Evolutionary conservation across 2,797 vertebrate genomes (phyloP), one percentile per base, ranked within the genome.

Genomic region (Enteromius paludinosus): DNA sequence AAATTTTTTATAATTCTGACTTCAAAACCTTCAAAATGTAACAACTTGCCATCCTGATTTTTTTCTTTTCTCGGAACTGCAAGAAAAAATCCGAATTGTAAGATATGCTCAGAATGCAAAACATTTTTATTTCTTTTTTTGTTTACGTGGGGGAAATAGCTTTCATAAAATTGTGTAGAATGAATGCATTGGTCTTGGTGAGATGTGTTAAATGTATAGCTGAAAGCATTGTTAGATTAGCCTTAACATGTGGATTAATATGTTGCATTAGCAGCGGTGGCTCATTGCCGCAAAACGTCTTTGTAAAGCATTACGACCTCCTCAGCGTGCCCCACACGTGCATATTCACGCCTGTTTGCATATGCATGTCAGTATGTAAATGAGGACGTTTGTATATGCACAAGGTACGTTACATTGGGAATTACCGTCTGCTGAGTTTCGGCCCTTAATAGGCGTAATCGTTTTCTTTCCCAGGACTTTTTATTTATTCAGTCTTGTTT

Each of bases 401-500:
- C 59, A 30, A 64, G 56, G n/a, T 10, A 43, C 9, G 41, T 71
- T 56, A 56, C 12, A 3, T 33, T 47, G 68, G 65, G 33, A 64
- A 77, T 75, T 20, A 49, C 38, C 68, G 15, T 70, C n/a, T 69
- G 45, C 11, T 14, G 73, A 61, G 59, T 71, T 83, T 74, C 25
- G 5, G 52, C 61, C 69, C 33, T 12, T 74, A 54, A 59, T 77
- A 18, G 23, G 17, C 47, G 28, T 56, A 20, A 65, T 69, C 52
- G 45, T 72, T 79, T 66, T 82, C 79, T 43, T 71, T 41, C 81
- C 78, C 79, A 77, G 69, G 83, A 71, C 77, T 70, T 85, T 82
- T 87, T 90, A 83, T 92, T 70, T 81, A 74, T 87, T 88, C 68
- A 72, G 33, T 75, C 73, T 82, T 72, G n/a, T 84, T 91, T 90